Conservation (phyloP, 2,888 invertebrate genomes). For the Tipula helvola region DNA sequence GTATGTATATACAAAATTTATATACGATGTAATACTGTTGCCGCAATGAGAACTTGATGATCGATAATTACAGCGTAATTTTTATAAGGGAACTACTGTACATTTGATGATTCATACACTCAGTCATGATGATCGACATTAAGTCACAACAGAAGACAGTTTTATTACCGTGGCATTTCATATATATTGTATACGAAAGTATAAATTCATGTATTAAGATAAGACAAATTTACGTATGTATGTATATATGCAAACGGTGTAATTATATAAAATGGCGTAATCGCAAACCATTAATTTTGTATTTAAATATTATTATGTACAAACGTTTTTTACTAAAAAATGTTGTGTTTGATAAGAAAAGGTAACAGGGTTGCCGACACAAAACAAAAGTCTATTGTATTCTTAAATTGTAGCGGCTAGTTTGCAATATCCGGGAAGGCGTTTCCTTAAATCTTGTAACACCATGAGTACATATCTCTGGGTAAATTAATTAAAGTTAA, state of each 20-base stretch:
- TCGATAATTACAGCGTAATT: neutral
- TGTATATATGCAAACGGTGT: neutral
- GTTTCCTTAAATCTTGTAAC: neutral
- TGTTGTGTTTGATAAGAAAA: neutral
- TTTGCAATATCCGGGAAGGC: neutral
- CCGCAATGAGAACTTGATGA: neutral
- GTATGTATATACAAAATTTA: neutral
- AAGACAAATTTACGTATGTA: neutral
- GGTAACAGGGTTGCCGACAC: neutral
- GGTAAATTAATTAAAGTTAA: neutral
- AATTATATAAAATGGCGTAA: neutral
- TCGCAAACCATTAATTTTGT: neutral
- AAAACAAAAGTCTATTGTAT: neutral
- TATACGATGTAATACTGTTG: neutral
- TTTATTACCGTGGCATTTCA: neutral
- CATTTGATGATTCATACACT: neutral
- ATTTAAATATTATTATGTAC: neutral
- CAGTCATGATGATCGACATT: neutral
- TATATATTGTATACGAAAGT: neutral
- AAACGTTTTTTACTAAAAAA: neutral
- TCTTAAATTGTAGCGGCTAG: neutral
- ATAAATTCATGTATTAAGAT: neutral
- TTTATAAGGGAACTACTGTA: neutral
- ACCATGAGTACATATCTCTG: neutral
- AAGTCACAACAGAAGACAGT: neutral